Evolutionary conservation across 2,888 invertebrate genomes (phyloP).

Genomic region (Morinoia aosen): DNA sequence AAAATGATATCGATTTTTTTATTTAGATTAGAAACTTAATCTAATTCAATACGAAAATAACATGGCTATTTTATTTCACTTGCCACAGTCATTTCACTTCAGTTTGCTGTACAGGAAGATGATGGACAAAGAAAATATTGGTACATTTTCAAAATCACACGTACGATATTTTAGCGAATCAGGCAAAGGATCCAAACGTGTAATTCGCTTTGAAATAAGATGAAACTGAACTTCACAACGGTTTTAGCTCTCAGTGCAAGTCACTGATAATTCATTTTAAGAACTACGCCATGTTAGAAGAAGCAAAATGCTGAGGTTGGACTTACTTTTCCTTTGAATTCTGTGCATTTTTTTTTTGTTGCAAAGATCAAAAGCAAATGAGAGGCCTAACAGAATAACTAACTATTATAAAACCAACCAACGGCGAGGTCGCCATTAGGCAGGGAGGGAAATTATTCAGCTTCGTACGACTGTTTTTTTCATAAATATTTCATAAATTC

Average conservation of each 20-base stretch:
- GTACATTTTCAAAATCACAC: not conserved
- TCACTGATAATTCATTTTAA: not conserved
- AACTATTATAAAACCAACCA: not conserved
- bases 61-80: not conserved
- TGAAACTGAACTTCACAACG: not conserved
- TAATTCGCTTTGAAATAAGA: not conserved
- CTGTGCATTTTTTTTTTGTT: too few relatives aligned
- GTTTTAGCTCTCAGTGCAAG: not conserved
- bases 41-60: too few relatives aligned
- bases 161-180: not conserved
- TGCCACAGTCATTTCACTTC: not conserved
- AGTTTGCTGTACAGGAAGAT: too few relatives aligned
- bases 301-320: not conserved
- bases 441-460: not conserved
- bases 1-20: too few relatives aligned
- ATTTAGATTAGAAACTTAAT: too few relatives aligned
- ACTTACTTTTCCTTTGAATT: not conserved
- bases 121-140: not conserved
- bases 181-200: not conserved
- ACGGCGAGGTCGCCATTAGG: not conserved
- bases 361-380: too few relatives aligned
- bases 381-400: not conserved
- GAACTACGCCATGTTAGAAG: too few relatives aligned
- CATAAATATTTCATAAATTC: not conserved
- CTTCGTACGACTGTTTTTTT: not conserved